Percentiles rank a stretch among this genome's conserved stretches.
These are phyloP conservation scores for Notoglanidium macrostoma DNA, from an alignment of 2,797 vertebrate species.

Conservation along the genomic window DNA sequence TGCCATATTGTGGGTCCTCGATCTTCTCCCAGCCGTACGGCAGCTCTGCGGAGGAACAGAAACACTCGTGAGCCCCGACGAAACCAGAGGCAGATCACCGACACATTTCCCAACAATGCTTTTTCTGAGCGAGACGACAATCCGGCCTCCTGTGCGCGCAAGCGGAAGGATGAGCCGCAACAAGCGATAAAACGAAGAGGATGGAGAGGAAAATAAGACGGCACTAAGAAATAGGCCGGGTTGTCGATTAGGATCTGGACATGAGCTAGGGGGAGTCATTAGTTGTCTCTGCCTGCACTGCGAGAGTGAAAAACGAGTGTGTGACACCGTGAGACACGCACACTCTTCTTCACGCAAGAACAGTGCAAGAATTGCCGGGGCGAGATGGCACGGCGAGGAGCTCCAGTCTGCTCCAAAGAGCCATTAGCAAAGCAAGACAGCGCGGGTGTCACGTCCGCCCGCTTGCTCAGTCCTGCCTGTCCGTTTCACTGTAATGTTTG, in stretches of 20 bases:
- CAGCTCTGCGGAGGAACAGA: conserved; percentile 80
- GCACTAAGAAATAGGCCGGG: not conserved
- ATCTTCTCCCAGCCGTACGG: conserved; percentile 99
- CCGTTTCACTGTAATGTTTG: conserved; percentile 8
- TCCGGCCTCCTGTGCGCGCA: not conserved
- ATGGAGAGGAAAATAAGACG: conserved; percentile 4
- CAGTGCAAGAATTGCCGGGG: conserved; percentile 67
- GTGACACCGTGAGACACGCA: conserved; percentile 16
- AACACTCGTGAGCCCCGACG: conserved; percentile 35
- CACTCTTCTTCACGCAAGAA: conserved; percentile 68
- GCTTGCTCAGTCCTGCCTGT: conserved; percentile 38
- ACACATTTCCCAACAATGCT: not conserved
- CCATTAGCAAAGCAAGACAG: conserved; percentile 62
- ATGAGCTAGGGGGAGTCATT: conserved; percentile 7
- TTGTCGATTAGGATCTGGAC: conserved; percentile 9
- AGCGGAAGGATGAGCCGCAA: not conserved
- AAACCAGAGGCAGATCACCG: conserved; percentile 53
- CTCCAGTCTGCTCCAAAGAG: conserved; percentile 63
- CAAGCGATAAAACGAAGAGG: not conserved
- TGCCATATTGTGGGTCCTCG: conserved; percentile 95
- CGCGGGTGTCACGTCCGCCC: conserved; percentile 57
- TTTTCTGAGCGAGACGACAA: not conserved
- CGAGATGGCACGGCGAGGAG: conserved; percentile 67
- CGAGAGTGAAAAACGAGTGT: not conserved
- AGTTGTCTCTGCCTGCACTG: not conserved